phyloP scores from a whole-genome alignment of 2,113 vertebrate species.

The Phocoena phocoena region DNA sequence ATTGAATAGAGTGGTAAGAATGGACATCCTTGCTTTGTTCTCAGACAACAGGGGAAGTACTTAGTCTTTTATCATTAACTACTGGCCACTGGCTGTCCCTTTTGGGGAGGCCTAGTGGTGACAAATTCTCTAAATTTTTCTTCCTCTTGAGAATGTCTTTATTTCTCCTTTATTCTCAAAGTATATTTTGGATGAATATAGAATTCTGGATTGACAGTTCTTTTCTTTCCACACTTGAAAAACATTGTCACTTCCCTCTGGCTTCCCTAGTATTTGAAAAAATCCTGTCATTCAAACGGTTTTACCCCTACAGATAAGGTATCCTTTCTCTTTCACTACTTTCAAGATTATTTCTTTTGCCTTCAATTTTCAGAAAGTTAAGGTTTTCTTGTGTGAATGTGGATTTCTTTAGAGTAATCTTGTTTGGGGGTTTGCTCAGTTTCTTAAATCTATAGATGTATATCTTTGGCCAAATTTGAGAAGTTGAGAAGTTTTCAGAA shows the following conservation, averaged over 20 bases:
- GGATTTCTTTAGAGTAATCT: background rate
- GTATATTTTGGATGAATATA: background rate
- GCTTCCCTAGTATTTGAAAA: background rate
- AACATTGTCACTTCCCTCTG: background rate
- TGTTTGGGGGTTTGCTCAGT: background rate
- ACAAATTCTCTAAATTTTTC: background rate
- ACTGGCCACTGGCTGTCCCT: background rate
- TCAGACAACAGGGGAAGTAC: background rate
- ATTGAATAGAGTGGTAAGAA: background rate
- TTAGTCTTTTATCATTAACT: background rate
- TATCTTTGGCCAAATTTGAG: background rate
- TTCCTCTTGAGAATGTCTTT: background rate
- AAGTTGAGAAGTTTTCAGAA: background rate
- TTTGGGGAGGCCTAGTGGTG: background rate
- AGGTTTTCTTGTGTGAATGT: background rate
- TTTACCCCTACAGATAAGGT: background rate
- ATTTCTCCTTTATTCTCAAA: background rate
- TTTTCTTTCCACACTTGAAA: background rate
- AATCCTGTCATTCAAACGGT: background rate
- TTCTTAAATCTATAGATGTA: background rate
- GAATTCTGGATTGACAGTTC: background rate
- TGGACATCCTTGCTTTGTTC: background rate
- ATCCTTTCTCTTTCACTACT: background rate
- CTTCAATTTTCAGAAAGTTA: background rate
- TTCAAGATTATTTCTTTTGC: background rate